These are phyloP conservation scores for Equus przewalskii DNA, from an alignment of 2,113 vertebrate species.

Conservation along the genomic window DNA sequence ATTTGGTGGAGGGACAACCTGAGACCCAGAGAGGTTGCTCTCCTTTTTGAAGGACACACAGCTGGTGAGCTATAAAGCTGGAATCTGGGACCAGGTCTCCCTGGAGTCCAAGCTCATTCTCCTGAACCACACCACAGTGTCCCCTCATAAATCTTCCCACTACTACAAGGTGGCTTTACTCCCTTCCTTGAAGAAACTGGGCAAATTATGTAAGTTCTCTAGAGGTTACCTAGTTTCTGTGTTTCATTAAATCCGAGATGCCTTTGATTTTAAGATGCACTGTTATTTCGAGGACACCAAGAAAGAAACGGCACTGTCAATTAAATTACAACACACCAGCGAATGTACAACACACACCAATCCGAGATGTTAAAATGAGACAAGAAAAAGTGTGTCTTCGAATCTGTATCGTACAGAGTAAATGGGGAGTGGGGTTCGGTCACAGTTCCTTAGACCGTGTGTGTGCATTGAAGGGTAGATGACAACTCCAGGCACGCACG, in stretches of 20 bases:
- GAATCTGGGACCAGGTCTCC: background rate
- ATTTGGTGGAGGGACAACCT: background rate
- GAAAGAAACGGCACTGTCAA: background rate
- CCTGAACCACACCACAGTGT: background rate
- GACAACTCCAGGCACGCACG: accelerated
- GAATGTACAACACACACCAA: background rate
- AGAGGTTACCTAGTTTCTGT: constrained; percentile 54
- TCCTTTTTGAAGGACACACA: background rate
- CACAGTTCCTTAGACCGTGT: background rate
- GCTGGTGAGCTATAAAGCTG: background rate
- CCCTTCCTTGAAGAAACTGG: constrained; percentile 43
- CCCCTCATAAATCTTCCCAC: background rate
- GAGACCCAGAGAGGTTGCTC: constrained; percentile 21
- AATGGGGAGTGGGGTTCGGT: background rate
- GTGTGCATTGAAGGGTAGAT: background rate
- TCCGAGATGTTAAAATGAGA: background rate
- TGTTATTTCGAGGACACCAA: background rate
- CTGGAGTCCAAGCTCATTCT: background rate
- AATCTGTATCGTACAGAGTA: background rate
- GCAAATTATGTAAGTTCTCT: constrained; percentile 44
- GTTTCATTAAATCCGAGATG: constrained; percentile 44
- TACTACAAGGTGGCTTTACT: background rate
- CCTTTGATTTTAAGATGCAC: constrained; percentile 39
- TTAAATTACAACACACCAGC: constrained; percentile 25
- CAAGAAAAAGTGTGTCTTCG: background rate